A percentile compares a stretch with the other conserved stretches of the same genome.
Conservation (phyloP, 2,113 vertebrate species). For the Scophthalmus maximus region DNA sequence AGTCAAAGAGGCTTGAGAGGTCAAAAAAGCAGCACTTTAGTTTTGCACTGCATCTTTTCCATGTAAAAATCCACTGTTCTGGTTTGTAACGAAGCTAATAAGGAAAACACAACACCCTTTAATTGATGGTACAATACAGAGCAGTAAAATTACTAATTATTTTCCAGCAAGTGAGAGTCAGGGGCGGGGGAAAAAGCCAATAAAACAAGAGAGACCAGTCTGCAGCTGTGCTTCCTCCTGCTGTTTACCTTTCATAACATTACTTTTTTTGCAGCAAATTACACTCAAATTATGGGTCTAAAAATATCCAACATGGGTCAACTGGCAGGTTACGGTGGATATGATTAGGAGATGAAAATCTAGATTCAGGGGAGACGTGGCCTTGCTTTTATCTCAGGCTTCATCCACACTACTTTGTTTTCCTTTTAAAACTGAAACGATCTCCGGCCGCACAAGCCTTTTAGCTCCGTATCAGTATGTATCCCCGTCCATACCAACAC, state of each 20-base stretch:
- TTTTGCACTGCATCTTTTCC: background rate
- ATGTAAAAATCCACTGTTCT: background rate
- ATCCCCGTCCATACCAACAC: too few species aligned
- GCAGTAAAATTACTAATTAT: background rate
- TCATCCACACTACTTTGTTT: too few species aligned
- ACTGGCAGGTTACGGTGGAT: background rate
- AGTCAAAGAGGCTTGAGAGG: conserved; percentile 10
- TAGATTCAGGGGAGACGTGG: too few species aligned
- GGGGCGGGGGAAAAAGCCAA: background rate
- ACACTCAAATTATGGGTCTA: conserved; percentile 48
- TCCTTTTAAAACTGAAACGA: too few species aligned
- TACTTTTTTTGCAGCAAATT: conserved; percentile 38
- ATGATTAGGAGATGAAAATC: too few species aligned
- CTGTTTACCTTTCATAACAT: conserved; percentile 53
- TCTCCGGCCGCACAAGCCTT: too few species aligned
- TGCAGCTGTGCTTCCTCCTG: conserved; percentile 30
- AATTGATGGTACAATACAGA: background rate
- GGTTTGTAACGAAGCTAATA: conserved; percentile 1
- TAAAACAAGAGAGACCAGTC: conserved; percentile 5
- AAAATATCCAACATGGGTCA: too few species aligned
- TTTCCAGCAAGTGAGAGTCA: conserved; percentile 5
- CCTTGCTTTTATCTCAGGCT: too few species aligned
- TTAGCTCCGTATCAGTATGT: background rate
- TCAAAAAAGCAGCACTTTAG: too few species aligned
- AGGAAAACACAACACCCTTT: conserved; percentile 4